Conservation (phyloP, 2,888 invertebrate genomes). For the Himalopsyche japonica region DNA sequence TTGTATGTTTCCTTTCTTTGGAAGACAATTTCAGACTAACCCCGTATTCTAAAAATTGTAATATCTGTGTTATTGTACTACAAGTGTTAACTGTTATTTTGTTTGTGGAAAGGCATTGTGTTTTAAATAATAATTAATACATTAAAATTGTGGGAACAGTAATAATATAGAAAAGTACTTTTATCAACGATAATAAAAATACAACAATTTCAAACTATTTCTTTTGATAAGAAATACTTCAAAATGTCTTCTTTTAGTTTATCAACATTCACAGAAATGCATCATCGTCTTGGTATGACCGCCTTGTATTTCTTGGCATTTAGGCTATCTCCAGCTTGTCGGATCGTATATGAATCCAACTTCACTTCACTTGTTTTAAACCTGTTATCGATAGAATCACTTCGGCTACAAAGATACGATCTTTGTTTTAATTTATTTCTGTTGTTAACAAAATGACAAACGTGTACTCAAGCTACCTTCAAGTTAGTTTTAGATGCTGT, state of each 20-base stretch:
- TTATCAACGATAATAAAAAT: too few species aligned
- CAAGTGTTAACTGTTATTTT: too few species aligned
- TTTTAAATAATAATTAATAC: too few species aligned
- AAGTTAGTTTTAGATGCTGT: background rate
- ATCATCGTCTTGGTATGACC: background rate
- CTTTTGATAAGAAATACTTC: too few species aligned
- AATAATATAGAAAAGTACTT: too few species aligned
- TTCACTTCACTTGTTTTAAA: background rate
- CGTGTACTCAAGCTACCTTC: background rate
- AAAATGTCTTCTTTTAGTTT: background rate
- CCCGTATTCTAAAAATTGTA: too few species aligned
- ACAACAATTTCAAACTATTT: too few species aligned
- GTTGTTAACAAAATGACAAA: background rate
- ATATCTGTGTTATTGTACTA: too few species aligned
- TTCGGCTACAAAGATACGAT: background rate
- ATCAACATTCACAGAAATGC: background rate
- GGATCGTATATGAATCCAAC: background rate
- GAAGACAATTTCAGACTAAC: too few species aligned
- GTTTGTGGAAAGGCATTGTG: too few species aligned
- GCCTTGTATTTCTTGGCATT: background rate
- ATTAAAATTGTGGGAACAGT: too few species aligned
- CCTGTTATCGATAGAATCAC: background rate
- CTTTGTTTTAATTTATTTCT: background rate
- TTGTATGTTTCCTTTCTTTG: too few species aligned
- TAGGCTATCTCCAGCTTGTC: background rate